phyloP scores from a whole-genome alignment of 1,140 invertebrate species.

The Drosophila tsacasi region DNA sequence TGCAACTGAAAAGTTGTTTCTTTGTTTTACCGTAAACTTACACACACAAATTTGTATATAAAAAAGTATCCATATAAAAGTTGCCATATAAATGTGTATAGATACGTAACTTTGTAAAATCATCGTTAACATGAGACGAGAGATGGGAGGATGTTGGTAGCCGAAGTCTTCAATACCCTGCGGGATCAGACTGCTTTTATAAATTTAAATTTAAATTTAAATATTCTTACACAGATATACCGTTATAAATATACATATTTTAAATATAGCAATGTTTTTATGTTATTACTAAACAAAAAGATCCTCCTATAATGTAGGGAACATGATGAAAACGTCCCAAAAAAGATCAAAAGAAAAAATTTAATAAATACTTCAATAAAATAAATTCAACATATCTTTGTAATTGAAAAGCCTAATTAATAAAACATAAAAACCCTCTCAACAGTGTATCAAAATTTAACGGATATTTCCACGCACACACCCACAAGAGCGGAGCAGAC shows the following conservation, averaged over 20 bases:
- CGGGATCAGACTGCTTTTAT: no score
- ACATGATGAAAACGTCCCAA: neutral
- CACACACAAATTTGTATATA: constrained; percentile 1
- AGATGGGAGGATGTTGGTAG: no score
- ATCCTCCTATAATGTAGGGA: neutral
- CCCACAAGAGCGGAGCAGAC: constrained; percentile 19
- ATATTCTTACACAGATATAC: no score
- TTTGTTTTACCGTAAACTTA: constrained; percentile 56
- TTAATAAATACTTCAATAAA: no score
- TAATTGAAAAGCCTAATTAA: neutral
- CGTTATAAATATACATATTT: no score
- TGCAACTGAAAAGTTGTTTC: constrained; percentile 61
- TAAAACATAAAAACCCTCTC: neutral
- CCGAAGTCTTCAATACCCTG: neutral
- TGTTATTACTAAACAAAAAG: neutral
- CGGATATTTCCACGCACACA: constrained; percentile 43
- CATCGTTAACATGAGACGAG: neutral
- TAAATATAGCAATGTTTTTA: neutral
- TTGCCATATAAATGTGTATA: constrained; percentile 14
- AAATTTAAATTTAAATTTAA: no score
- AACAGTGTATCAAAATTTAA: constrained; percentile 19
- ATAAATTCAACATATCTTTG: no score
- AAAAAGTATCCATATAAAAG: constrained; percentile 11
- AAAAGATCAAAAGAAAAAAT: no score
- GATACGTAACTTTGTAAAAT: constrained; percentile 1